Conservation (phyloP, 2,888 invertebrate genomes). For the Dicyrtomina minuta region DNA sequence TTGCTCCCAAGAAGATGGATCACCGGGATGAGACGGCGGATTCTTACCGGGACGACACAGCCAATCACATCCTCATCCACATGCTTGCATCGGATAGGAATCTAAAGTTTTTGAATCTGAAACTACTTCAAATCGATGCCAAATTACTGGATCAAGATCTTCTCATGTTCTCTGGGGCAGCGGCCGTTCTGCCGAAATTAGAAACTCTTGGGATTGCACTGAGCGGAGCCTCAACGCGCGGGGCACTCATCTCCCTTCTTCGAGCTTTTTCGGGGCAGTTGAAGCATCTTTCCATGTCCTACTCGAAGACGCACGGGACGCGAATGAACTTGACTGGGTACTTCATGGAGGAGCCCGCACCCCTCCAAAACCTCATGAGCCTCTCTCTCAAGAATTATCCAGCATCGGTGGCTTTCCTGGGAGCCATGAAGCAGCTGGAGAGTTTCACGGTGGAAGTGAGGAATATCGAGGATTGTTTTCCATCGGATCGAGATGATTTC, state of each 20-base stretch:
- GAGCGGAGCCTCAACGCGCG: constrained; percentile 8
- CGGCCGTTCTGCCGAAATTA: constrained; percentile 3
- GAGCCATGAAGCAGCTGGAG: constrained; percentile 11
- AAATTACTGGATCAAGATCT: constrained; percentile 23
- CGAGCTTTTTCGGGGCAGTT: background rate
- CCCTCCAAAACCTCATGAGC: background rate
- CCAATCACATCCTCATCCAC: constrained; percentile 21
- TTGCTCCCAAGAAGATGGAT: constrained; percentile 21
- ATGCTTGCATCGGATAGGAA: constrained; percentile 13
- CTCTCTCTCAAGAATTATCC: constrained; percentile 18
- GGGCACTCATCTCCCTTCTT: background rate
- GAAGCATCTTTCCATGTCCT: constrained; percentile 11
- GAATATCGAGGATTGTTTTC: constrained; percentile 21
- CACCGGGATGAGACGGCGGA: constrained; percentile 24
- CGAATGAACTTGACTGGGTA: constrained; percentile 18
- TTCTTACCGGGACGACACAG: constrained; percentile 15
- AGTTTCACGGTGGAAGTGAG: constrained; percentile 18
- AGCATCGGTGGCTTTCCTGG: constrained; percentile 3
- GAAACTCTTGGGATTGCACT: constrained; percentile 20
- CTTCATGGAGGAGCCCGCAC: constrained; percentile 17
- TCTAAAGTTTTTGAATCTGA: background rate
- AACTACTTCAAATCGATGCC: constrained; percentile 15
- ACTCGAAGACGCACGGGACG: constrained; percentile 17
- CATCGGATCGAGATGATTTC: constrained; percentile 14
- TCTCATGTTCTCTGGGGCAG: background rate